Evolutionary conservation across 2,888 invertebrate genomes (phyloP).

Genomic region (Cataglyphis livida): DNA sequence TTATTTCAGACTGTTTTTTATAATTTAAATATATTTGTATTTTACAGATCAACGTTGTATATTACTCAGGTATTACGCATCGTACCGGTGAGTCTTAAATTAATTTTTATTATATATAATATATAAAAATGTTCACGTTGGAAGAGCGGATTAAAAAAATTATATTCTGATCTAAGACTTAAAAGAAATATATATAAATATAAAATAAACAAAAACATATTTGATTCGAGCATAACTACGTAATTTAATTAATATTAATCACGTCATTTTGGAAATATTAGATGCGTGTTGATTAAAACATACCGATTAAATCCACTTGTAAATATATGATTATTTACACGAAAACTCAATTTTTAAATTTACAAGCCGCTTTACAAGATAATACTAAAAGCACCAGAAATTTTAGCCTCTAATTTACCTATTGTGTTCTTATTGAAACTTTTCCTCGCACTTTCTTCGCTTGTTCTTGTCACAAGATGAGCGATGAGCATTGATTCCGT

Average conservation of each 20-base stretch:
- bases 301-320: background rate
- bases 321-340: background rate
- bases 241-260: slow-evolving; percentile 5
- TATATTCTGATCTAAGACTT: background rate
- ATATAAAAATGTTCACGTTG: background rate
- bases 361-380: background rate
- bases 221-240: background rate
- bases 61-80: background rate
- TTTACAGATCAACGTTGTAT: background rate
- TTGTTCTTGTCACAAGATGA: background rate
- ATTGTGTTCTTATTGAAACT: background rate
- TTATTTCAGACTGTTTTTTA: background rate
- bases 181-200: background rate
- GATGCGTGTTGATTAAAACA: background rate
- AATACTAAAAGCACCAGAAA: background rate
- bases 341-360: background rate
- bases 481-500: background rate
- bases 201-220: background rate
- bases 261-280: background rate
- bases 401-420: background rate
- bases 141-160: background rate
- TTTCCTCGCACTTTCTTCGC: background rate
- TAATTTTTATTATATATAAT: background rate
- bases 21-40: background rate
- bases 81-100: background rate